Conservation (phyloP, 2,888 invertebrate genomes). For the Steinernema hermaphroditum region DNA sequence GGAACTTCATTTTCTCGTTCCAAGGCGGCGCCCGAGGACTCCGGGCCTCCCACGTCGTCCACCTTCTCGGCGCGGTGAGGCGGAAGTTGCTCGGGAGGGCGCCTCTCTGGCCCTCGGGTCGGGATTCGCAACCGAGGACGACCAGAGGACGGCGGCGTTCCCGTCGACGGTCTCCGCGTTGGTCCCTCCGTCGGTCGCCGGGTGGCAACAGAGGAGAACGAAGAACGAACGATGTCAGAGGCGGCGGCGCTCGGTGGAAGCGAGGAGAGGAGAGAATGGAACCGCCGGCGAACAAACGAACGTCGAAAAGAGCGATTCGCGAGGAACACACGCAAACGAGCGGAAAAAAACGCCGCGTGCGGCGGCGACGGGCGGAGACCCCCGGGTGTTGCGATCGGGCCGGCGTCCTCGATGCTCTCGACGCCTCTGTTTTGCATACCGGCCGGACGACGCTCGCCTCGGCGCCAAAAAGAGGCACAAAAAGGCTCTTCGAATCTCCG, state of each 20-base stretch:
- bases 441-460: background rate
- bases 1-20: slow-evolving; percentile 14
- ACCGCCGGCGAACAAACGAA: slow-evolving; percentile 16
- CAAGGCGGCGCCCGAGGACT: no score
- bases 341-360: slow-evolving; percentile 28
- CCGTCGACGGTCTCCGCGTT: background rate
- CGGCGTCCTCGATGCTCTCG: background rate
- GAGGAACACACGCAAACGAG: slow-evolving; percentile 30
- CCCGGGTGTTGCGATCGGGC: slow-evolving; percentile 26
- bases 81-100: no score
- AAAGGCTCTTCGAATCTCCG: background rate
- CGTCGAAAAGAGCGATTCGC: slow-evolving; percentile 30
- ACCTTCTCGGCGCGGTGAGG: no score
- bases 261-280: slow-evolving; percentile 26
- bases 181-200: background rate
- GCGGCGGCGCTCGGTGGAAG: slow-evolving; percentile 18
- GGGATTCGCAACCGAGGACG: background rate
- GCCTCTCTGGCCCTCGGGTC: no score
- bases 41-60: no score
- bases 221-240: slow-evolving; percentile 15
- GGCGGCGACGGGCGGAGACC: slow-evolving; percentile 4
- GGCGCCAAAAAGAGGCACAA: background rate
- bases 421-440: background rate
- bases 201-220: background rate
- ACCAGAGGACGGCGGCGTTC: background rate